These are phyloP conservation scores for Anticlea derivata DNA, from an alignment of 2,888 invertebrate species.

Conservation along the genomic window DNA sequence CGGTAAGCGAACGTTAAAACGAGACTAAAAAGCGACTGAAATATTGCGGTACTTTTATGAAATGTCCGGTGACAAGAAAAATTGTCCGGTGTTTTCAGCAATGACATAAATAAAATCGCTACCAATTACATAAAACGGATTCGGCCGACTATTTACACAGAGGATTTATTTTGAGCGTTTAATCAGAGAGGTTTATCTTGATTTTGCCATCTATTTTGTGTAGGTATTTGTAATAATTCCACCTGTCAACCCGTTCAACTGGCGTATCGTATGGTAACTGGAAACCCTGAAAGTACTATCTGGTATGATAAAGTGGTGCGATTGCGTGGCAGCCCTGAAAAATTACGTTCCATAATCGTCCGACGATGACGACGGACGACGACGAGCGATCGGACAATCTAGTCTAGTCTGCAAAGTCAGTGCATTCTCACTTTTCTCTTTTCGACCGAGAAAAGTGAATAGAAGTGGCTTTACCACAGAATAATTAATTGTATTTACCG, in stretches of 20 bases:
- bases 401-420: no score
- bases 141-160: conserved; percentile 35
- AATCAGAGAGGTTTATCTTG: conserved; percentile 48
- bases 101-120: conserved; percentile 38
- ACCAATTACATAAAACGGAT: conserved; percentile 37
- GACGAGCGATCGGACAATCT: conserved; percentile 8
- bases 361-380: conserved; percentile 1
- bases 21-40: conserved; percentile 28
- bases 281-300: conserved; percentile 49
- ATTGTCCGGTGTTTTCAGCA: conserved; percentile 33
- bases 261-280: conserved; percentile 42
- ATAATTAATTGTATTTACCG: no score
- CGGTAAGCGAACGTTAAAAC: conserved; percentile 26
- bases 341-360: conserved; percentile 20
- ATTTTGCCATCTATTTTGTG: conserved; percentile 43
- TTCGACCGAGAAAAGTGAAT: no score
- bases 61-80: conserved; percentile 34
- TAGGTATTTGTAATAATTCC: conserved; percentile 51
- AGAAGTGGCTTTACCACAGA: no score
- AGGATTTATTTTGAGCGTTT: conserved; percentile 49
- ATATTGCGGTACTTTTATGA: conserved; percentile 34
- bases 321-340: conserved; percentile 38
- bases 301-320: conserved; percentile 46
- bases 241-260: conserved; percentile 46
- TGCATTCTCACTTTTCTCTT: no score